Evolutionary conservation across 2,113 vertebrate species (phyloP).

Genomic region (Lasiurus borealis): DNA sequence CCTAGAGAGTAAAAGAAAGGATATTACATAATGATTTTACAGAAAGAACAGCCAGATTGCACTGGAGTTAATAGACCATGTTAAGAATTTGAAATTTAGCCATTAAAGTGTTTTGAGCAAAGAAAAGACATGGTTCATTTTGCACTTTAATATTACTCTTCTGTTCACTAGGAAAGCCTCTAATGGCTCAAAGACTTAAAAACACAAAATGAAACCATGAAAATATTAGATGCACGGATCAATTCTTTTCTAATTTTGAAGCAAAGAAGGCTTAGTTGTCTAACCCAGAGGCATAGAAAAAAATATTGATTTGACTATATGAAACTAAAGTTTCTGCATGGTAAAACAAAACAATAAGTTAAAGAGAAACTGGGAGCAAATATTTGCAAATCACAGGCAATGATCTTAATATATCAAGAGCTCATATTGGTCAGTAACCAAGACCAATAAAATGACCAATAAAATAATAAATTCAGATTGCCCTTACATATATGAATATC

Average conservation of each 20-base stretch:
- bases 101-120: not conserved
- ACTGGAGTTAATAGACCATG: not conserved
- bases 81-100: constrained; percentile 48
- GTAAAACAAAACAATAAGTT: not conserved
- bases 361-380: constrained; percentile 3
- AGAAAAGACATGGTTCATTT: not conserved
- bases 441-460: not conserved
- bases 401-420: constrained; percentile 11
- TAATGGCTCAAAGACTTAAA: constrained; percentile 47
- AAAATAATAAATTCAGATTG: constrained; percentile 8
- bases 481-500: constrained; percentile 17
- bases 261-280: not conserved
- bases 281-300: constrained; percentile 30
- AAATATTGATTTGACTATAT: constrained; percentile 30
- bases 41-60: not conserved
- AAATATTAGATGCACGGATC: constrained; percentile 1
- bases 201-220: constrained; percentile 36
- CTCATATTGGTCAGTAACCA: not conserved
- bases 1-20: not conserved
- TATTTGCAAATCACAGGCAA: not conserved
- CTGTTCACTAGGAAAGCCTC: not conserved
- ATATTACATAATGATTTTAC: not conserved
- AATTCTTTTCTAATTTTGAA: constrained; percentile 19
- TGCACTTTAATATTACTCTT: not conserved
- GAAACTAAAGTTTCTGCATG: not conserved